These are phyloP conservation scores for Phoebastria nigripes DNA, from an alignment of 2,797 vertebrate species.

Conservation along the genomic window DNA sequence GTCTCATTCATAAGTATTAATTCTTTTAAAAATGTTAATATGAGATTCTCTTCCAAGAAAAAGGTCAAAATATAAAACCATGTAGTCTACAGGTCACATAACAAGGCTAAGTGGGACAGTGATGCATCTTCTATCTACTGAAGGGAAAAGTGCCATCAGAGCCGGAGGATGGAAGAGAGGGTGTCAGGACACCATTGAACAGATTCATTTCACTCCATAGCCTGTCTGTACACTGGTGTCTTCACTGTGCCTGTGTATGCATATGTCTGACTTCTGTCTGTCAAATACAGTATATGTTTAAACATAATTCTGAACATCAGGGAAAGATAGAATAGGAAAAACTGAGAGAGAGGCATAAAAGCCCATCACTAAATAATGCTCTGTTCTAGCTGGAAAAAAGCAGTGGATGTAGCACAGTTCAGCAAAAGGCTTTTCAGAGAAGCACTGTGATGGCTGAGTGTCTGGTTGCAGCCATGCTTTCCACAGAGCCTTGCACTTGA, in stretches of 20 bases:
- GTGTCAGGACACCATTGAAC: not conserved
- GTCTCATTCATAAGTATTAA: not conserved
- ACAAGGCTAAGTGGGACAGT: not conserved
- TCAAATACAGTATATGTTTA: not conserved
- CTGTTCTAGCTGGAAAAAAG: not conserved
- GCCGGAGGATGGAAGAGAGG: not conserved
- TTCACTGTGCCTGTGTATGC: not conserved
- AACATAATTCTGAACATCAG: not conserved
- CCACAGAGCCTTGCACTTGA: not conserved
- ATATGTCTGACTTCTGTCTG: not conserved
- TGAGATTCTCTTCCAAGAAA: not conserved
- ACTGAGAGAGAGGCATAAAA: not conserved
- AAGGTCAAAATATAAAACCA: not conserved
- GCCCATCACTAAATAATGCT: not conserved
- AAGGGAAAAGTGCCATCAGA: not conserved
- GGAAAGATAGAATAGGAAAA: not conserved
- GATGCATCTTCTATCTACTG: not conserved
- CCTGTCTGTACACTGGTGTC: fast-evolving
- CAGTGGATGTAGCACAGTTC: not conserved
- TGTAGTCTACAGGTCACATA: not conserved
- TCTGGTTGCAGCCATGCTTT: not conserved
- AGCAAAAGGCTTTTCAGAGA: not conserved
- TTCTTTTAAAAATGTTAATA: not conserved
- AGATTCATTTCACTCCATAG: not conserved
- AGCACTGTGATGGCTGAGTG: not conserved